Evolutionary conservation across 2,888 invertebrate genomes (phyloP), one percentile per base, ranked within the genome.

Genomic region (Drosophila histrio): DNA sequence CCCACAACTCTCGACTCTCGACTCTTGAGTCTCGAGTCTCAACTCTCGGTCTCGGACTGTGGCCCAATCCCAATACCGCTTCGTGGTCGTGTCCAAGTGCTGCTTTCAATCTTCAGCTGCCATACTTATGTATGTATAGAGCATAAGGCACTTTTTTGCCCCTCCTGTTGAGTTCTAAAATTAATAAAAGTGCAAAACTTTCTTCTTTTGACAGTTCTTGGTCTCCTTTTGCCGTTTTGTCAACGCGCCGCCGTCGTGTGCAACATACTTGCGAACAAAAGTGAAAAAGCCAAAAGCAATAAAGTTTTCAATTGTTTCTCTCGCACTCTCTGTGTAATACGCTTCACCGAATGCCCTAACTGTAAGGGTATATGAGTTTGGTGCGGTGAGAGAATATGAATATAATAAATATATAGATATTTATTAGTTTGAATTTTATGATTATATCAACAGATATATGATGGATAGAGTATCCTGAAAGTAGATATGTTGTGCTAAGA

Each of bases 251-350:
- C 57, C 80, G n/a, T 73, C 60, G 63, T 80, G 85, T 71, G 82
- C 87, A 87, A 85, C 87, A 84, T 73, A 81, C 85, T 82, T 82
- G 87, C 85, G 72, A 82, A 87, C 82, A 84, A 87, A 82, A 82
- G 87, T 82, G 82, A 87, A 87, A 87, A 87, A 87, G 82, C 82
- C 81, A 81, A 81, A 84, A 82, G 82, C 87, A 82, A 87, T 82
- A 82, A 82, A 82, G 66, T 82, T 82, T 82, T 82, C 82, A 82
- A 82, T 82, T 82, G 87, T 82, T 82, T 87, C 85, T 69, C 63
- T 86, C 85, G 81, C 85, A 80, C 84, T 85, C 76, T 85, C 76
- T 65, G 72, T 74, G 80, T 80, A 79, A 67, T 71, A 77, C 66
- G 50, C 43, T 58, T 36, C 11, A 4, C 19, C 30, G 3, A 30